These are phyloP conservation scores for Speoplatyrhinus poulsoni DNA, from an alignment of 2,113 vertebrate genomes.

Conservation along the genomic window DNA sequence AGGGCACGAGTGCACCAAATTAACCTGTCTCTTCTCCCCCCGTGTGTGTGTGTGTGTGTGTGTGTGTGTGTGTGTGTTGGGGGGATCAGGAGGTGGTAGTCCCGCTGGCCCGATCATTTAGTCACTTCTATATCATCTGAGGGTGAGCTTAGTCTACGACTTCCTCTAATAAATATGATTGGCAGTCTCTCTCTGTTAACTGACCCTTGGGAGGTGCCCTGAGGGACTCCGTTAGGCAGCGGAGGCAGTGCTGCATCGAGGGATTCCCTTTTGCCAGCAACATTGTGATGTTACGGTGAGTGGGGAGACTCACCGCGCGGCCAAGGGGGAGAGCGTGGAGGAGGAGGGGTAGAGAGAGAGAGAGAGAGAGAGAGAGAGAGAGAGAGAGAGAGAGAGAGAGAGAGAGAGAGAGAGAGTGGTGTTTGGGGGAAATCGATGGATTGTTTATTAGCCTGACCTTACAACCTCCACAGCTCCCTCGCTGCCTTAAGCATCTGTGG, in stretches of 20 bases:
- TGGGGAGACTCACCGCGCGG: conserved; percentile 47
- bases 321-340: conserved; percentile 35
- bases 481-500: too few species aligned
- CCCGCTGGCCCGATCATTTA: neutral
- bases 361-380: neutral
- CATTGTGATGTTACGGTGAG: conserved; percentile 54
- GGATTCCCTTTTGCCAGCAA: neutral
- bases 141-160: conserved; percentile 18
- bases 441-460: conserved; percentile 68
- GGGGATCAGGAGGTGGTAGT: neutral
- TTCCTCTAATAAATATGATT: conserved; percentile 59
- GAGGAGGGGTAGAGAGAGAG: conserved; percentile 21
- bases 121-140: conserved; percentile 12
- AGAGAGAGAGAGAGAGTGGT: conserved; percentile 1
- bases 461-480: conserved; percentile 32
- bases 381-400: conserved; percentile 10
- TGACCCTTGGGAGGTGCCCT: conserved; percentile 46
- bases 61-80: neutral
- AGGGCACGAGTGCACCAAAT: conserved; percentile 25
- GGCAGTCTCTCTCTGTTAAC: conserved; percentile 52
- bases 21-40: neutral
- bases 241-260: neutral
- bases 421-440: conserved; percentile 52
- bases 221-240: conserved; percentile 40
- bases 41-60: neutral